Evolutionary conservation across 2,113 vertebrate genomes (phyloP).

Genomic region (Dasyornis broadbenti): DNA sequence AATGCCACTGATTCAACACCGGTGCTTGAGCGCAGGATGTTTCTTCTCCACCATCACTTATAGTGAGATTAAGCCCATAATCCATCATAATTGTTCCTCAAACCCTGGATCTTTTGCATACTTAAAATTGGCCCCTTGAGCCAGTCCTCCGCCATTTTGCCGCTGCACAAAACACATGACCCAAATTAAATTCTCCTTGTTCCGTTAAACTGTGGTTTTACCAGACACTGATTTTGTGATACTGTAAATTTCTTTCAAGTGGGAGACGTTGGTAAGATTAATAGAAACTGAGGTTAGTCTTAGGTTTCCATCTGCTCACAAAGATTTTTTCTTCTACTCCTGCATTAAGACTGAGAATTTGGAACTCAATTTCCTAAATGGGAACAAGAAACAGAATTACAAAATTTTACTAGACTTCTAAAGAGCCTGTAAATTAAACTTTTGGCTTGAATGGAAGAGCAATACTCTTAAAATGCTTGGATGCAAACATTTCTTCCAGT

Average conservation of each 20-base stretch:
- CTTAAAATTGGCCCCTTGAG: background rate
- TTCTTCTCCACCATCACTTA: background rate
- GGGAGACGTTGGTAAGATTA: background rate
- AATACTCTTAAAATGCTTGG: background rate
- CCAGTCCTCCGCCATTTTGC: background rate
- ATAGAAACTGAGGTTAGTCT: background rate
- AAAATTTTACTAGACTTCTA: background rate
- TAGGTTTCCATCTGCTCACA: background rate
- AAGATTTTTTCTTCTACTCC: background rate
- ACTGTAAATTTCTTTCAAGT: background rate
- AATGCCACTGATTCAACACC: background rate
- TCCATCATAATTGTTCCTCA: background rate
- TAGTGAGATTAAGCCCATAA: background rate
- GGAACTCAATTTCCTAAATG: background rate
- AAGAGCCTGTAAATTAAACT: background rate
- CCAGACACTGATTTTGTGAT: background rate
- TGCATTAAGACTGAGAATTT: background rate
- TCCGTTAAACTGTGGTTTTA: background rate
- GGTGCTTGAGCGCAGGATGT: accelerated
- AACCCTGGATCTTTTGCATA: background rate
- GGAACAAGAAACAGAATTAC: background rate
- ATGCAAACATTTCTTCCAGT: background rate
- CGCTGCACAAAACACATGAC: accelerated
- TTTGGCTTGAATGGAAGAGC: background rate
- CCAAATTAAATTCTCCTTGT: background rate